Conservation (phyloP, 2,888 invertebrate species). For the Thumatha senex region DNA sequence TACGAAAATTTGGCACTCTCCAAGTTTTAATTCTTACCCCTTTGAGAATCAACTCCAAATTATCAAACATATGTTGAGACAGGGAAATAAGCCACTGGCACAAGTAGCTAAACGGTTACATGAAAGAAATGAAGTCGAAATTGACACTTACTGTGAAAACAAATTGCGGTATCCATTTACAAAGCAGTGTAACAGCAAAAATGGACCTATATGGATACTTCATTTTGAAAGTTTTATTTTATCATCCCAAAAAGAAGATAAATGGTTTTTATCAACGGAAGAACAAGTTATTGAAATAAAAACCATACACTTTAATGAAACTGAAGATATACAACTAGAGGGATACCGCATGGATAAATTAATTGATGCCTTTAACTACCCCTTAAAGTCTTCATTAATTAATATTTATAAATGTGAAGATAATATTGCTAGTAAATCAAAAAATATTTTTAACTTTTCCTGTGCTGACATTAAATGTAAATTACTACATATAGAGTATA, state of each 20-base stretch:
- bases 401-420: constrained; percentile 4
- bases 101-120: constrained; percentile 10
- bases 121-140: not conserved
- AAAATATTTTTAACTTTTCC: not conserved
- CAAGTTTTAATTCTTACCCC: constrained; percentile 6
- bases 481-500: not conserved
- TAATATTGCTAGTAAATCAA: not conserved
- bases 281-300: not conserved
- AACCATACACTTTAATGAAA: constrained; percentile 5
- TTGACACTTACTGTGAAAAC: not conserved
- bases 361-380: constrained; percentile 9
- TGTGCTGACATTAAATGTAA: too few relatives aligned
- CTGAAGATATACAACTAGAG: constrained; percentile 3
- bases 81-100: constrained; percentile 9
- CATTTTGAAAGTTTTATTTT: constrained; percentile 3
- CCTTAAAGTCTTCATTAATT: constrained; percentile 10
- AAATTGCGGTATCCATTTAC: not conserved
- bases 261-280: constrained; percentile 8
- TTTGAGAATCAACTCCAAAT: constrained; percentile 10
- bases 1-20: constrained; percentile 1
- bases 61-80: constrained; percentile 6
- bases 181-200: not conserved
- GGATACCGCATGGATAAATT: constrained; percentile 6
- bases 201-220: not conserved
- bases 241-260: constrained; percentile 2